A percentile compares a stretch with the other conserved stretches of the same genome.
phyloP scores from a whole-genome alignment of 2,888 invertebrate species.

The Bruchidius siliquastri region DNA sequence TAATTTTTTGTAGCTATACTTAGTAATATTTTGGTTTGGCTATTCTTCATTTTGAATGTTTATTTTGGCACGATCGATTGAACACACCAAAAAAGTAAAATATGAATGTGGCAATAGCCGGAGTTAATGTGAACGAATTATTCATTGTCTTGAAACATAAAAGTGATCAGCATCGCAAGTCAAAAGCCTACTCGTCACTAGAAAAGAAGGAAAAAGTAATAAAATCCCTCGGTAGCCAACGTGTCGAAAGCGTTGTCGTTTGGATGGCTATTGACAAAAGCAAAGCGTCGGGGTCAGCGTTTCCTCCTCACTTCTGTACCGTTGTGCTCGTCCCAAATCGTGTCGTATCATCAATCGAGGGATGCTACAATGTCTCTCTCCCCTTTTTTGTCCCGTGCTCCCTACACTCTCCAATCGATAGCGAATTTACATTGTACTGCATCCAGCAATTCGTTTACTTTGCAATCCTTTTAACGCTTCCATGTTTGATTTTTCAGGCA shows the following conservation, averaged over 20 bases:
- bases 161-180: neutral
- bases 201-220: neutral
- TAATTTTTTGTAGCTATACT: no score
- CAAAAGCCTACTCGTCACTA: neutral
- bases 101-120: no score
- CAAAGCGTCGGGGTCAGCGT: slow-evolving; percentile 36
- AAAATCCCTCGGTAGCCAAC: neutral
- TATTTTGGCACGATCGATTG: no score
- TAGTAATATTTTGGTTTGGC: no score
- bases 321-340: slow-evolving; percentile 22
- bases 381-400: slow-evolving; percentile 9
- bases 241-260: neutral
- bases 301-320: slow-evolving; percentile 31
- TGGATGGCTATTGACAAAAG: slow-evolving; percentile 23
- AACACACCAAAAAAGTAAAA: no score
- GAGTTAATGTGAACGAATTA: no score
- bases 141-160: no score
- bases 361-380: slow-evolving; percentile 17
- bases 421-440: neutral
- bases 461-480: neutral
- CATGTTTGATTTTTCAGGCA: neutral
- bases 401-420: neutral
- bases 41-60: no score
- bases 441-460: neutral
- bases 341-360: slow-evolving; percentile 36